Base-by-base conservation (phyloP, 1,140 invertebrate genomes). In the Monochamus saltuarius region DNA sequence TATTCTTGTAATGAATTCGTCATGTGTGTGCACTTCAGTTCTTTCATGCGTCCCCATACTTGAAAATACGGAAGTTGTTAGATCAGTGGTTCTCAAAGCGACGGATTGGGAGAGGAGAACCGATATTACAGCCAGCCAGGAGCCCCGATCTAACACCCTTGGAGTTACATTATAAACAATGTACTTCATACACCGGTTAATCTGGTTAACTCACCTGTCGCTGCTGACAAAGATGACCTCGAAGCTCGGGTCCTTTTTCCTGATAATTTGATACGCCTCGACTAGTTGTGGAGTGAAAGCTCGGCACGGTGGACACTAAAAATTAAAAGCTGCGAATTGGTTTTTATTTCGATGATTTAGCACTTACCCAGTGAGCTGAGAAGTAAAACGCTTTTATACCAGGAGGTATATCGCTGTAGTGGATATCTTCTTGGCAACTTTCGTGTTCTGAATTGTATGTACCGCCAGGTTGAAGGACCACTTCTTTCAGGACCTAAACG, bases 201-300 rank as follows among this genome's bases (percentile, higher is more conserved):
- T 57, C 22, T 38, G 16, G 37, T 35, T 14, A 13, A 73, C 81
- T 79, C 74, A 89, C 88, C 87, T 84, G 77, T 93, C 91, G 39
- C 89, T 91, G 69, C 88, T 91, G 34, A 92, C 85, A 68, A 92
- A 90, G 62, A 92, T 87, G 9, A 94, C 83, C 74, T 91, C 88
- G 71, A 91, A 90, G 55, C 87, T 84, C 36, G 85, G 81, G 14
- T 87, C 84, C 40, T 83, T 80, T 68, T 87, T 85, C 60, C 84
- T 82, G 52, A 92, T 82, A 55, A 84, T 82, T 16, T 85, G 78
- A 71, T 92, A 90, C 11, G 85, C 84, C 17, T 88, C 81, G 51
- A 86, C 81, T 42, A 94, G 77, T 67, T 87, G 84, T 2, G 89
- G 89, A 1, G 89, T 89, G 75, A 92, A 92, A 9, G 87, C 85